These are phyloP conservation scores for Panagrolaimus sp. DNA, from an alignment of 1,140 invertebrate species.

Conservation along the genomic window DNA sequence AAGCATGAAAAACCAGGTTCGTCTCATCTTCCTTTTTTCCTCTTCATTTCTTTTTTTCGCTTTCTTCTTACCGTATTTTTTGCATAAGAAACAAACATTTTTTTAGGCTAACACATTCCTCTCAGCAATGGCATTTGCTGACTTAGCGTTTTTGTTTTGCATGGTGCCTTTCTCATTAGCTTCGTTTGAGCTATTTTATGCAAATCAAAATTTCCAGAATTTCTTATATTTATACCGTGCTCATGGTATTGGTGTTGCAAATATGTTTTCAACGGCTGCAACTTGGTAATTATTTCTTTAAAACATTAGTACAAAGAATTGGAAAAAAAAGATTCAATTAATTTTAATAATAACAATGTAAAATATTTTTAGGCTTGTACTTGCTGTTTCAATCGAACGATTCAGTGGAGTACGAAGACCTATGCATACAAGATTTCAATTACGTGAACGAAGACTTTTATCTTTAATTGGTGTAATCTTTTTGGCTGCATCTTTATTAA, in stretches of 20 bases:
- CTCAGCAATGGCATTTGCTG: slow-evolving; percentile 50
- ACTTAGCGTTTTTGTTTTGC: slow-evolving; percentile 46
- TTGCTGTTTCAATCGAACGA: slow-evolving; percentile 47
- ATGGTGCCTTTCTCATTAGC: slow-evolving; percentile 45
- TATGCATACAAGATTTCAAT: slow-evolving; percentile 47
- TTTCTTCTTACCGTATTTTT: no score
- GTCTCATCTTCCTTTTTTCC: no score
- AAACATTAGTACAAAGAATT: no score
- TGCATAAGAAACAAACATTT: background rate
- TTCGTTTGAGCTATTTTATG: slow-evolving; percentile 46
- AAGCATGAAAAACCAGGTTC: slow-evolving; percentile 48
- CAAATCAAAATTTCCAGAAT: slow-evolving; percentile 31
- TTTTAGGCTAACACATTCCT: slow-evolving; percentile 47
- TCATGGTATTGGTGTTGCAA: slow-evolving; percentile 45
- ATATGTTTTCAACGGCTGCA: slow-evolving; percentile 45
- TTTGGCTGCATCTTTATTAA: slow-evolving; percentile 32
- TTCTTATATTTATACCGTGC: slow-evolving; percentile 36
- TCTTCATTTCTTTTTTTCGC: no score
- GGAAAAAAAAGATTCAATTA: no score
- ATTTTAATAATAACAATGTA: background rate
- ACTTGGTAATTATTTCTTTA: slow-evolving; percentile 33
- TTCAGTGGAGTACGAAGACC: slow-evolving; percentile 48
- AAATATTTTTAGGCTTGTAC: slow-evolving; percentile 36
- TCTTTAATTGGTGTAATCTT: slow-evolving; percentile 37
- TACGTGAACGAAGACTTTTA: slow-evolving; percentile 31